These are phyloP conservation scores for Drosophila mojavensis DNA, from an alignment of 1,140 invertebrate species.

Conservation along the genomic window DNA sequence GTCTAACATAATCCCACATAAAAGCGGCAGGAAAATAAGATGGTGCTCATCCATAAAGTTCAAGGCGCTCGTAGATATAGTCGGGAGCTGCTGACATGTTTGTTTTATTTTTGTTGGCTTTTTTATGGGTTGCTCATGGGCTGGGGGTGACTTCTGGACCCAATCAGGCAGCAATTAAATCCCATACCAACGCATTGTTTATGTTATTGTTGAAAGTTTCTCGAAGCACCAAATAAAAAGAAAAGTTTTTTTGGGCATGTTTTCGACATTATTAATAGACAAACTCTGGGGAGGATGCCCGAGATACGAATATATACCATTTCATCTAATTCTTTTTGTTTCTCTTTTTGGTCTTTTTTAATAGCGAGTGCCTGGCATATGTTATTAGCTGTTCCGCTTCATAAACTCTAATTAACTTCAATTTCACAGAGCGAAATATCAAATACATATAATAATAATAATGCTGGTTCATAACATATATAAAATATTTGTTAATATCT, in stretches of 20 bases:
- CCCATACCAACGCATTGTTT: conserved; percentile 65
- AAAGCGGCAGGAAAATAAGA: neutral
- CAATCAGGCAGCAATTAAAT: conserved; percentile 55
- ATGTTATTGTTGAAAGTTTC: conserved; percentile 69
- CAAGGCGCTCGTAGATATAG: conserved; percentile 65
- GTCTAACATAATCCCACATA: conserved; percentile 28
- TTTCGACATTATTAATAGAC: conserved; percentile 68
- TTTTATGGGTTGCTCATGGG: conserved; percentile 45
- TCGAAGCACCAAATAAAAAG: conserved; percentile 37
- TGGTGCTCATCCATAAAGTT: conserved; percentile 58
- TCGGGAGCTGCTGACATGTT: conserved; percentile 42
- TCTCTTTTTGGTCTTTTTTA: neutral
- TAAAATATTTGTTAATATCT: neutral
- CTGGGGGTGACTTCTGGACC: conserved; percentile 30
- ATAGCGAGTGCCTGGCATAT: neutral
- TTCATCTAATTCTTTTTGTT: conserved; percentile 15
- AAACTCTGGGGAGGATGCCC: conserved; percentile 29
- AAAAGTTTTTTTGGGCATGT: conserved; percentile 33
- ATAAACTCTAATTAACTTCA: neutral
- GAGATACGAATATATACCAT: conserved; percentile 6
- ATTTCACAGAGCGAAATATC: too few species aligned
- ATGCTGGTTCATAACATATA: neutral
- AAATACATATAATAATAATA: neutral
- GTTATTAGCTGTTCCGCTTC: neutral
- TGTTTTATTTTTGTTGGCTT: conserved; percentile 75